Conservation (phyloP, 1,140 invertebrate species). For the Meloidogyne hapla region DNA sequence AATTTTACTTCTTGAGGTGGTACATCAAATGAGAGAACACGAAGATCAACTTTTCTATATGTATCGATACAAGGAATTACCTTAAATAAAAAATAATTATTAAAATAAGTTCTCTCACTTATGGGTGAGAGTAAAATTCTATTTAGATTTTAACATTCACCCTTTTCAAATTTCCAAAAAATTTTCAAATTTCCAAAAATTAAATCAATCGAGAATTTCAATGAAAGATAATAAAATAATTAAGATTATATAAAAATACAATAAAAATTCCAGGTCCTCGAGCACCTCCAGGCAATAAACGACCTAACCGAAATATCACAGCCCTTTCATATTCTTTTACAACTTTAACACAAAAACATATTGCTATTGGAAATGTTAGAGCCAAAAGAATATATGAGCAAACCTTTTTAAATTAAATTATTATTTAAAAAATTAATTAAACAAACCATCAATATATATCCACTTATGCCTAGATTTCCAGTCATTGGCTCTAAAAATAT, state of each 20-base stretch:
- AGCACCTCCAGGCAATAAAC: conserved; percentile 81
- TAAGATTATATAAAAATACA: no score
- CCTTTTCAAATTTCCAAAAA: conserved; percentile 64
- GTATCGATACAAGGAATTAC: conserved; percentile 83
- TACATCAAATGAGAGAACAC: conserved; percentile 78
- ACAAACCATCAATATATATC: conserved; percentile 27
- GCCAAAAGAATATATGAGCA: conserved; percentile 74
- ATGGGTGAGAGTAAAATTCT: no score
- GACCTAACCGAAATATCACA: conserved; percentile 81
- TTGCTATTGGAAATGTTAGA: conserved; percentile 86
- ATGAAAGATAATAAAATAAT: no score
- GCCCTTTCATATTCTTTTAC: conserved; percentile 69
- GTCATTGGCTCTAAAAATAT: conserved; percentile 34
- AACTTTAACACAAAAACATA: conserved; percentile 92
- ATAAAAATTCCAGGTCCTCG: conserved; percentile 73
- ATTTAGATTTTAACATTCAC: no score
- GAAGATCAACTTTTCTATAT: conserved; percentile 74
- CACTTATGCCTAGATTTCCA: conserved; percentile 24
- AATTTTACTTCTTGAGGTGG: conserved; percentile 81
- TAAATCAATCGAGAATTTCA: no score
- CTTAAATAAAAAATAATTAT: not conserved
- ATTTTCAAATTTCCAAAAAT: no score
- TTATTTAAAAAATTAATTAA: conserved; percentile 66
- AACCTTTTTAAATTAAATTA: conserved; percentile 76
- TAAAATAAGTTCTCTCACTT: no score